Base-by-base conservation (phyloP, 1,140 invertebrate species). In the Halesus radiatus region DNA sequence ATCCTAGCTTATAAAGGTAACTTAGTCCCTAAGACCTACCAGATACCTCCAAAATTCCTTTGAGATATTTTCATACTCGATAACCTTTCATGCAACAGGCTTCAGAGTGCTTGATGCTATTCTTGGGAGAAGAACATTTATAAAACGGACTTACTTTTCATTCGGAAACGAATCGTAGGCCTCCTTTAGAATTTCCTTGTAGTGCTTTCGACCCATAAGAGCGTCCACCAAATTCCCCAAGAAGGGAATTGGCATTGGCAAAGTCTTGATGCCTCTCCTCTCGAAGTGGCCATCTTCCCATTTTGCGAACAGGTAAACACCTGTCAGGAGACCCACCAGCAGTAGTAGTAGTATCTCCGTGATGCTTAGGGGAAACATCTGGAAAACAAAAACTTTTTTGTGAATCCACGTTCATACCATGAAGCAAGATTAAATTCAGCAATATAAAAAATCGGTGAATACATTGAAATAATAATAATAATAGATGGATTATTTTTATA, bases 131-230 rank as follows among this genome's bases (percentile, higher is more conserved):
- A 13, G 0, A 45, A 45, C 10, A 45, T 45, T 10, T 13, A 45
- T 13, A 45, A 22, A 22, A 76, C 32, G 29, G 10, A 60, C 64
- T 77, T 29, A 80, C 66, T 85, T 85, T 8, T 82, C 81, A 0
- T 85, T 76, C 1, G 70, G 77, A 20, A 72, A 7, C 0, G 50
- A 0, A 3, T 84, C 45, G 20, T 86, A 86, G 0, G 79, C 1
- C 0, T 64, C 6, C 1, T 76, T 3, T 0, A 83, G n/a, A 0
- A 26, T 8, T 0, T 85, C 81, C 18, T 45, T 54, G 22, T 60
- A 76, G 58, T 76, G 58, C 26, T 76, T 68, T 76, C 75, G n/a
- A 32, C 45, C 26, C 10, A 8, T 4, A 13, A 76, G 7, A 15
- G 29, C 16, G 22, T 70, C 66, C 3, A 18, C 54, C 56, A 76